phyloP scores from a whole-genome alignment of 2,113 vertebrate species.

The Procavia capensis region DNA sequence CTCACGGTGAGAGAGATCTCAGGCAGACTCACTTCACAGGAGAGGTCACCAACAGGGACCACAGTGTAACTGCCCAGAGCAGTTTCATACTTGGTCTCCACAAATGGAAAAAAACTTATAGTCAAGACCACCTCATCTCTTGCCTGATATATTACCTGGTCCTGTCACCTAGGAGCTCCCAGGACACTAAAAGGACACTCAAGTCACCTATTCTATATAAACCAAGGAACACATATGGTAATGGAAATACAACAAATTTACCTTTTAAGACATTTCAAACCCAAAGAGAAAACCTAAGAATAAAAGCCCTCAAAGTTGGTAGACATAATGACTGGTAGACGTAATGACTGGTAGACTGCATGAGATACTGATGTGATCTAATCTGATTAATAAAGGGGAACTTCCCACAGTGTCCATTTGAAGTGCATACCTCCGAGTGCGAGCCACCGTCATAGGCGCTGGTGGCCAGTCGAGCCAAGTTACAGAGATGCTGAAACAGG shows the following conservation, averaged over 20 bases:
- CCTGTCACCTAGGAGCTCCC: not conserved
- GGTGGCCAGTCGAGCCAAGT: constrained; percentile 97
- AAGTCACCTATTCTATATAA: not conserved
- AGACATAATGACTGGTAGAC: constrained; percentile 28
- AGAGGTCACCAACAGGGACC: not conserved
- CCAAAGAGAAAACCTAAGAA: not conserved
- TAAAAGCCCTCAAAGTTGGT: not conserved
- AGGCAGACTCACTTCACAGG: not conserved
- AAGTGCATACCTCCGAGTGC: constrained; percentile 94
- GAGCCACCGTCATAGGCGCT: constrained; percentile 97
- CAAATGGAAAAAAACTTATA: not conserved
- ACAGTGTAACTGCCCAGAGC: not conserved
- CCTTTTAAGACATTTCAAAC: not conserved
- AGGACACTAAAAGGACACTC: not conserved
- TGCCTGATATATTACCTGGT: not conserved
- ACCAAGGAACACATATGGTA: constrained; percentile 4
- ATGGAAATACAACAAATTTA: not conserved
- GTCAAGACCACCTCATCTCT: constrained; percentile 33
- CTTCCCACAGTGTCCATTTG: not conserved
- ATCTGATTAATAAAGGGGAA: constrained; percentile 19
- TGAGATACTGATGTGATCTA: not conserved
- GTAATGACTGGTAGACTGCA: not conserved
- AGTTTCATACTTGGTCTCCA: not conserved
- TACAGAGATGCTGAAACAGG: constrained; percentile 98
- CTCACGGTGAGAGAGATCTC: not conserved